Evolutionary conservation across 2,888 invertebrate genomes (phyloP).

Genomic region (Idaea biselata): DNA sequence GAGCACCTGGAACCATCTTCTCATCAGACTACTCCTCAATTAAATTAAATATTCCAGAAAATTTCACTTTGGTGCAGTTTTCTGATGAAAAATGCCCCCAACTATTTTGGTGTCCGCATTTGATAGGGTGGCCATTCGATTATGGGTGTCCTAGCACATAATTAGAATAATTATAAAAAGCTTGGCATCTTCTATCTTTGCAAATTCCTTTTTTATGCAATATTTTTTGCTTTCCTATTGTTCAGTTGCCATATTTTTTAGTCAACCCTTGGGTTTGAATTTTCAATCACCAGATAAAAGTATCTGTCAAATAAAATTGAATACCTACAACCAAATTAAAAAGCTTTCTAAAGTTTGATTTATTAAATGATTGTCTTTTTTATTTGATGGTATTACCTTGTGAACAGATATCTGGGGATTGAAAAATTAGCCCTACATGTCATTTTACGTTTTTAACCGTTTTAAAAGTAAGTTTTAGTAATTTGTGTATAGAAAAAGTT

Average conservation of each 20-base stretch:
- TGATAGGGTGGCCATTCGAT: constrained; percentile 73
- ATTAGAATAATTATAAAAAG: constrained; percentile 24
- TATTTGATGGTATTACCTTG: no score
- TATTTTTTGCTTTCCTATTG: constrained; percentile 10
- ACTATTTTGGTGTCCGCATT: constrained; percentile 38
- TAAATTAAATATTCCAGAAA: no score
- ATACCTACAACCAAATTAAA: no score
- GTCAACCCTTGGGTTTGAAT: no score
- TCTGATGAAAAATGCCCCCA: neutral
- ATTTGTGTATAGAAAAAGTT: constrained; percentile 22
- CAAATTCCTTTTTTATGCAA: constrained; percentile 7
- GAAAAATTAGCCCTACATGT: no score
- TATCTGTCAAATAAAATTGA: no score
- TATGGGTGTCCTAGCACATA: constrained; percentile 74
- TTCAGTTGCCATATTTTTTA: constrained; percentile 11
- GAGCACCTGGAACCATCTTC: no score
- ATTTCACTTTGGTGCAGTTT: neutral
- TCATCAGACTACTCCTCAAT: no score
- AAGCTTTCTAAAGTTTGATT: no score
- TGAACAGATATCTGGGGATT: no score
- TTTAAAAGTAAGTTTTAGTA: neutral
- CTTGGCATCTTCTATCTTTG: constrained; percentile 11
- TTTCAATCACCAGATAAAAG: no score
- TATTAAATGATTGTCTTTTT: no score
- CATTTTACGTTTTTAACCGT: constrained; percentile 36